Conservation (phyloP, 1,140 invertebrate species). For the Drosophila nebulosa region DNA sequence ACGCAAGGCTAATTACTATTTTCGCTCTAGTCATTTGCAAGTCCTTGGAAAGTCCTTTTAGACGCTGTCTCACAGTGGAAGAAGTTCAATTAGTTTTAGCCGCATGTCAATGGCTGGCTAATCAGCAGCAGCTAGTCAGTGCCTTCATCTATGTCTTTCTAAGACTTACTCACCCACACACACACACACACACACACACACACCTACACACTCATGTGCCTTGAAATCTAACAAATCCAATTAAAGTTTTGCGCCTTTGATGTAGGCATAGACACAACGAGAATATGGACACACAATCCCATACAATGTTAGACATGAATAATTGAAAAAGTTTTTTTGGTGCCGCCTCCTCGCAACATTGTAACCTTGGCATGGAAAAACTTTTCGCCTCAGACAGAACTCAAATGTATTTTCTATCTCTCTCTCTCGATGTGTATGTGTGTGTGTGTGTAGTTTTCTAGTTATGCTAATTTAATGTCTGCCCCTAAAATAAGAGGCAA, state of each 20-base stretch:
- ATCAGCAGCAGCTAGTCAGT: background rate
- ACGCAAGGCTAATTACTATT: conserved; percentile 78
- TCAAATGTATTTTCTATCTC: background rate
- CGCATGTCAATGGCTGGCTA: conserved; percentile 61
- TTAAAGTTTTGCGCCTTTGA: conserved; percentile 75
- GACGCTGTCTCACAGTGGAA: conserved; percentile 35
- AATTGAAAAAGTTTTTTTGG: conserved; percentile 76
- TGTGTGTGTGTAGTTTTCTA: conserved; percentile 67
- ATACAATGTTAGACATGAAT: conserved; percentile 71
- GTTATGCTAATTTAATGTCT: conserved; percentile 75
- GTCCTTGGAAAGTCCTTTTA: conserved; percentile 52
- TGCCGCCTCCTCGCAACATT: conserved; percentile 23
- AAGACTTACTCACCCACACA: background rate
- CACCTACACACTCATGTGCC: conserved; percentile 1
- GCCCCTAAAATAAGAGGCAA: conserved; percentile 3
- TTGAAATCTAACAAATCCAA: conserved; percentile 61
- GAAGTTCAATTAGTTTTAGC: conserved; percentile 75
- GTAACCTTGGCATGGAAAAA: conserved; percentile 64
- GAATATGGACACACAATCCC: conserved; percentile 19
- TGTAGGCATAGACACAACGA: conserved; percentile 47
- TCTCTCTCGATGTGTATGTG: conserved; percentile 12
- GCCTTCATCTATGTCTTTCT: conserved; percentile 21
- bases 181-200: conserved; percentile 13
- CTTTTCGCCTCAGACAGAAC: conserved; percentile 21
- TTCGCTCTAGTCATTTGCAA: conserved; percentile 76